These are phyloP conservation scores for Anguilla anguilla DNA, from an alignment of 2,797 vertebrate genomes.

Conservation along the genomic window DNA sequence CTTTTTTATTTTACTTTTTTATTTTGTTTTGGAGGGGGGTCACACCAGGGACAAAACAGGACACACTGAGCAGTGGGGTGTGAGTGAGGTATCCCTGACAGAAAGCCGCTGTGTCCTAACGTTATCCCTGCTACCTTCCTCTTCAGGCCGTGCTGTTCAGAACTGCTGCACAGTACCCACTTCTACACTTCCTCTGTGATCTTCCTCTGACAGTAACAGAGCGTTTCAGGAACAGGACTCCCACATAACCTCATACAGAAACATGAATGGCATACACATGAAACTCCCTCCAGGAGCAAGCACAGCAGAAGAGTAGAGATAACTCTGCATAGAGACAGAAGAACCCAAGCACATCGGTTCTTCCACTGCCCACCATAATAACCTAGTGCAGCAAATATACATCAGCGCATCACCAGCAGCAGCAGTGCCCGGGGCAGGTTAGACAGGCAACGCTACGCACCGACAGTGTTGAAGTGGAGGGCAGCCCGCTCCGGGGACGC, in stretches of 20 bases:
- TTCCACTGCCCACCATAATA: background rate
- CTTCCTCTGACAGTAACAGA: background rate
- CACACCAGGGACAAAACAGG: background rate
- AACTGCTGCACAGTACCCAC: background rate
- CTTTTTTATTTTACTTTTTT: no score
- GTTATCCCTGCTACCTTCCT: background rate
- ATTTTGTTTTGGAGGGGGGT: background rate
- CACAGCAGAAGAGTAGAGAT: no score
- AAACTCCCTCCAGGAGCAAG: background rate
- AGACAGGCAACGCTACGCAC: background rate
- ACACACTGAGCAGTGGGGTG: background rate
- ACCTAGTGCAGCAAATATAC: background rate
- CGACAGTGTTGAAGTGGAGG: slow-evolving; percentile 22
- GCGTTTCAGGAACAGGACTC: background rate
- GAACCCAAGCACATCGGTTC: background rate
- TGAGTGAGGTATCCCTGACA: background rate
- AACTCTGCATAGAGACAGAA: background rate
- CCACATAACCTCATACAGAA: background rate
- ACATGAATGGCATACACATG: background rate
- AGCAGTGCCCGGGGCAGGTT: background rate
- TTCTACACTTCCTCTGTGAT: background rate
- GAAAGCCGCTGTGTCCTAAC: background rate
- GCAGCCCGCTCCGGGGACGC: background rate
- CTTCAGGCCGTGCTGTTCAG: background rate
- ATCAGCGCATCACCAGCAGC: background rate